Base-by-base conservation (phyloP, 2,113 vertebrate species). In the Trichomycterus rosablanca region DNA sequence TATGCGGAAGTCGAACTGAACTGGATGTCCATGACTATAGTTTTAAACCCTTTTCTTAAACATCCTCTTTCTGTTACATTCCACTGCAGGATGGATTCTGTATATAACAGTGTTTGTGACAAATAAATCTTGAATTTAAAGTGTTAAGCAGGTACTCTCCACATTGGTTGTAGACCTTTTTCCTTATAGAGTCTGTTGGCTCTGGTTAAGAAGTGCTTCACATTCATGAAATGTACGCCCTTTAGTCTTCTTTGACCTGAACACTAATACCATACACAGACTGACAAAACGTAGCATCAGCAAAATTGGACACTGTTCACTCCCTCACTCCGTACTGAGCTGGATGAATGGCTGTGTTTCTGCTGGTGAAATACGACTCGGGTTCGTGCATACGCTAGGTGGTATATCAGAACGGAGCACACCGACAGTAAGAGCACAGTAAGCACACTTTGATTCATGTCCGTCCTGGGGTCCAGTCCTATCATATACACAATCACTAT, bases 391-490 rank as follows among this genome's bases (percentile, higher is more conserved):
- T 7, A 18, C 24, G 2, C 24, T 28, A 19, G 24, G 12, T 30
- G 18, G 48, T 63, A 53, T 44, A 63, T 63, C 60, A 63, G 60
- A 63, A 24, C 9, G 18, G 12, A 52, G 60, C 49, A 52, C 7
- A 14, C 49, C 43, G 60, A 16, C 60, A 53, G 49, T 53, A 52
- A 63, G 49, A 20, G 49, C 48, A 34, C 24, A 52, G 60, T 53
- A 53, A 53, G 49, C 60, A 44, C 60, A 44, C 32, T 65, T 56
- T 65, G 51, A 65, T 65, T 56, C 22, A 65, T 46, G 51, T 20
- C 42, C 52, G 3, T 45, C 52, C 11, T 51, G 61, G 30, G 28
- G 40, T 50, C 28, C 35, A 2, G 11, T 15, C 40, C 60, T 52
- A 48, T 56, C 62, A 37, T 65, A 28, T 12, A 39, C 42, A 15